A percentile compares a stretch with the other conserved stretches of the same genome.
Conservation (phyloP, 2,888 invertebrate species). For the Pseudeuparius sepicola region DNA sequence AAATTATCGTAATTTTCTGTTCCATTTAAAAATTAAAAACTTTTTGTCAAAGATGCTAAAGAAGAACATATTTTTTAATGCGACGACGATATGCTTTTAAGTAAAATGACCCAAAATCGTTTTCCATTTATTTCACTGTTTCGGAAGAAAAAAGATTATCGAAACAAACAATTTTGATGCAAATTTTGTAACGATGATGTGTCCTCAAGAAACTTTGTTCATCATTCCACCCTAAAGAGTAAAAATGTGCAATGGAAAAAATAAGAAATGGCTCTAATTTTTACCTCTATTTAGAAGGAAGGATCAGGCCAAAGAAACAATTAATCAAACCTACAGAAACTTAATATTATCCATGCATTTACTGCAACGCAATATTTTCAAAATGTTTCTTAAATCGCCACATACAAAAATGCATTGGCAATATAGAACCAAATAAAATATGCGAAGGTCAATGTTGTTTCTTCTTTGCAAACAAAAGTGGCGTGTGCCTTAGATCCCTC, state of each 20-base stretch:
- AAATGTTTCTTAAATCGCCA: constrained; percentile 18
- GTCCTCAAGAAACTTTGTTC: constrained; percentile 17
- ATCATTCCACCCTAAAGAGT: constrained; percentile 20
- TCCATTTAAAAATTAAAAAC: too few relatives aligned
- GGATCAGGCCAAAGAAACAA: constrained; percentile 13
- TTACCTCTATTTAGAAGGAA: constrained; percentile 18
- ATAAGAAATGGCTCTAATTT: constrained; percentile 19
- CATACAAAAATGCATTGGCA: constrained; percentile 12
- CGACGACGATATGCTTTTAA: too few relatives aligned
- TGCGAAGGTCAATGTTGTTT: constrained; percentile 10
- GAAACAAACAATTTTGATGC: constrained; percentile 16
- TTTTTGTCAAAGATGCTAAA: too few relatives aligned
- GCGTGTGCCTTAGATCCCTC: constrained; percentile 17
- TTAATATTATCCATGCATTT: constrained; percentile 13
- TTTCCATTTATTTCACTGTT: too few relatives aligned
- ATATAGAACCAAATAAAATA: constrained; percentile 3
- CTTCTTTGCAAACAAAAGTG: constrained; percentile 14
- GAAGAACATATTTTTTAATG: too few relatives aligned
- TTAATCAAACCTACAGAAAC: too few relatives aligned
- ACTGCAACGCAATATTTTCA: constrained; percentile 18
- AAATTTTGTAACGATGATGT: constrained; percentile 20
- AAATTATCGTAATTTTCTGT: too few relatives aligned
- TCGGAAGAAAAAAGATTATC: constrained; percentile 14
- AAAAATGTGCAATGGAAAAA: constrained; percentile 12
- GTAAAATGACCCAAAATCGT: too few relatives aligned